Evolutionary conservation across 2,797 vertebrate genomes (phyloP).

Genomic region (Myotis findleyi): DNA sequence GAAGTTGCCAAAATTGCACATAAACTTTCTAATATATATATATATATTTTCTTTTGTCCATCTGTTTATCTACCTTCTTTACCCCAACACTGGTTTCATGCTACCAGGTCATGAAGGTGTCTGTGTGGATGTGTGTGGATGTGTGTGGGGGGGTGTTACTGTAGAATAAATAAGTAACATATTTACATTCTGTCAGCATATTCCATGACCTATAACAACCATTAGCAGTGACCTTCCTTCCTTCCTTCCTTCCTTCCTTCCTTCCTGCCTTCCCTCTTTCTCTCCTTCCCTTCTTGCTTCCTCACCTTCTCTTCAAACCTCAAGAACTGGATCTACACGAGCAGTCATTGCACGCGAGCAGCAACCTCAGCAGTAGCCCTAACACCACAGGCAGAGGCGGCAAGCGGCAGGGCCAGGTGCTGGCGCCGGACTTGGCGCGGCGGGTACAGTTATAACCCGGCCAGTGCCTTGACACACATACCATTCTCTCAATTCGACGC

Average conservation of each 20-base stretch:
- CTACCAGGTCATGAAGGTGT: background rate
- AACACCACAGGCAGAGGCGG: slow-evolving; percentile 42
- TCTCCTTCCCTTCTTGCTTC: background rate
- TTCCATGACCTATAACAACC: background rate
- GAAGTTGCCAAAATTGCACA: slow-evolving; percentile 5
- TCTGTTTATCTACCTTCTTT: slow-evolving; percentile 20
- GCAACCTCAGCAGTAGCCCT: slow-evolving; percentile 84
- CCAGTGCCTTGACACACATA: slow-evolving; percentile 96
- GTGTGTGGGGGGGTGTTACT: background rate
- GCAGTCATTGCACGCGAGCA: slow-evolving; percentile 88
- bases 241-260: background rate
- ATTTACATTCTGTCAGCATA: background rate
- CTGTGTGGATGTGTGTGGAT: background rate
- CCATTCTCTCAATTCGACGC: slow-evolving; percentile 96
- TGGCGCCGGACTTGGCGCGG: slow-evolving; percentile 87
- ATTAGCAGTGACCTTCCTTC: background rate
- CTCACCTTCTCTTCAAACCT: background rate
- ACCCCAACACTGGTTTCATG: background rate
- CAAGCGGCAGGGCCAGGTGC: slow-evolving; percentile 87
- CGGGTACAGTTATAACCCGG: slow-evolving; percentile 87
- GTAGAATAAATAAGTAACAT: background rate
- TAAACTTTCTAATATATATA: background rate
- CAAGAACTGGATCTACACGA: slow-evolving; percentile 89
- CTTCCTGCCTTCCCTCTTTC: too few species aligned
- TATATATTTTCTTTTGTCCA: background rate